Evolutionary conservation across 2,888 invertebrate species (phyloP).

Genomic region (Pegoplata infirma): DNA sequence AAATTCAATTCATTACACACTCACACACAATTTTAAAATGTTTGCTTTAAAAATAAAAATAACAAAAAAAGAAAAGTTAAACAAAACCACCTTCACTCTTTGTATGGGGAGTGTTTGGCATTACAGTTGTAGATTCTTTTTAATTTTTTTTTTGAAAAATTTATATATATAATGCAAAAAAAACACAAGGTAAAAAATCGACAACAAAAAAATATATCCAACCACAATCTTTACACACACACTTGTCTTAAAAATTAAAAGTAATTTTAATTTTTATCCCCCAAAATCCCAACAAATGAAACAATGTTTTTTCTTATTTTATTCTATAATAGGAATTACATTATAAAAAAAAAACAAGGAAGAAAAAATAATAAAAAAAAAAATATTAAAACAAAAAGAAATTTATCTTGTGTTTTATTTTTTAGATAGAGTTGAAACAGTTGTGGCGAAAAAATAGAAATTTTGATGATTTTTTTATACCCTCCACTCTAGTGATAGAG

Average conservation of each 20-base stretch:
- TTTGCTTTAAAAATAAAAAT: not conserved
- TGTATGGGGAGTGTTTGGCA: not conserved
- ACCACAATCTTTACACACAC: conserved; percentile 17
- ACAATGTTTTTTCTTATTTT: conserved; percentile 27
- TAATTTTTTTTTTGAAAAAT: not conserved
- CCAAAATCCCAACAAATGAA: conserved; percentile 47
- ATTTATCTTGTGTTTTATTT: not conserved
- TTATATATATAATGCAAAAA: conserved; percentile 40
- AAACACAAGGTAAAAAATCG: conserved; percentile 38
- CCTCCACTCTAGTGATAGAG: no score
- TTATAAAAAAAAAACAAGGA: conserved; percentile 72
- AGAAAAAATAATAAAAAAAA: conserved; percentile 62
- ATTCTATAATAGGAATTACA: conserved; percentile 66
- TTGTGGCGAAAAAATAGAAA: not conserved
- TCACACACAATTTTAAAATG: not conserved
- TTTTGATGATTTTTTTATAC: no score
- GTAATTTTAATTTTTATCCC: conserved; percentile 49
- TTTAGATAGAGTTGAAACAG: not conserved
- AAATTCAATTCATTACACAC: not conserved
- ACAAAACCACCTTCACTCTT: not conserved
- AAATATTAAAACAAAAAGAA: conserved; percentile 10
- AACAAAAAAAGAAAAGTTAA: not conserved
- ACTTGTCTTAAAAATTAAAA: conserved; percentile 50
- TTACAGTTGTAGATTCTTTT: conserved; percentile 5
- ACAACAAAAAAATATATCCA: conserved; percentile 29